Percentiles rank a stretch among this genome's conserved stretches.
These are phyloP conservation scores for Invenusta paracnida DNA, from an alignment of 2,888 invertebrate species.

Conservation along the genomic window DNA sequence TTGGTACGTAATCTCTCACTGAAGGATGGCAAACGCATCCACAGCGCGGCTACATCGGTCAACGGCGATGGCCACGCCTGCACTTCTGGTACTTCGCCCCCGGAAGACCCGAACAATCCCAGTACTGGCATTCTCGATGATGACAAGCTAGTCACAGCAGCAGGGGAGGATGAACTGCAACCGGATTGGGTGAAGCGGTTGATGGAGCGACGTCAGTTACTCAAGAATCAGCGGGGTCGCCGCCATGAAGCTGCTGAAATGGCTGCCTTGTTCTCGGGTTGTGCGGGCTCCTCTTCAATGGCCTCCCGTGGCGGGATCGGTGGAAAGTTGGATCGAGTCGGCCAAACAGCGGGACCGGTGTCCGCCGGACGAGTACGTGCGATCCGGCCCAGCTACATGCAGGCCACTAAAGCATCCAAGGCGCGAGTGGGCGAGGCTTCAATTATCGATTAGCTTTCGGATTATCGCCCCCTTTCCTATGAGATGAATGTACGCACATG, in stretches of 20 bases:
- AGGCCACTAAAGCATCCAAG: not conserved
- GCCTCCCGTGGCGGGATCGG: not conserved
- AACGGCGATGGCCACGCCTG: not conserved
- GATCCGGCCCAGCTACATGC: not conserved
- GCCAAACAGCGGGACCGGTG: not conserved
- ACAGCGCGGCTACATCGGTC: not conserved
- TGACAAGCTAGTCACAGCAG: not conserved
- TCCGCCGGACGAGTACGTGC: not conserved
- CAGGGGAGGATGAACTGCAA: not conserved
- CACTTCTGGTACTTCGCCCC: not conserved
- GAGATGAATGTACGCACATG: too few relatives aligned
- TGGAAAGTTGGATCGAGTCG: too few relatives aligned
- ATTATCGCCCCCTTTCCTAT: too few relatives aligned
- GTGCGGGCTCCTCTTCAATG: not conserved
- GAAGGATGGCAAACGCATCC: not conserved
- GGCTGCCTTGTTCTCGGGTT: not conserved
- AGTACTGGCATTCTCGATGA: not conserved
- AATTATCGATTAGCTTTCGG: not conserved
- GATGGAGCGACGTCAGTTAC: not conserved
- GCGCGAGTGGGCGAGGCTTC: not conserved
- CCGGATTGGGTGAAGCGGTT: not conserved
- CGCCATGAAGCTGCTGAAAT: not conserved
- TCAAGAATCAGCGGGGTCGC: not conserved
- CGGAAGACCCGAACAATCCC: not conserved
- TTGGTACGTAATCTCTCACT: not conserved